Percentiles rank a stretch among this genome's conserved stretches.
Evolutionary conservation across 2,113 vertebrate genomes (phyloP).

Genomic region (Protobothrops flavoviridis): DNA sequence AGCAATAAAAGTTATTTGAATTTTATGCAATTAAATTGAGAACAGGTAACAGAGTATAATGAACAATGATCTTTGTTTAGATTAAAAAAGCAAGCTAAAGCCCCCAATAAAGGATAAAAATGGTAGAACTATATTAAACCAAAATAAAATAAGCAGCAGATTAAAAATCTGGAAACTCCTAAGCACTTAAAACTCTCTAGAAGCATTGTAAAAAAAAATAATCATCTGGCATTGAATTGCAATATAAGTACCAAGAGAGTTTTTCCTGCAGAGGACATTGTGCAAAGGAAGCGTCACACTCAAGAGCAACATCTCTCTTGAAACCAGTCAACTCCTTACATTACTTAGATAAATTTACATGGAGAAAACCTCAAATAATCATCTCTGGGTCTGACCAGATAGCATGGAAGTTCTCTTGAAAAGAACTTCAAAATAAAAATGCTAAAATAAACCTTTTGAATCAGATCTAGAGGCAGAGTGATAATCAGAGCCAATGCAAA

Average conservation of each 20-base stretch:
- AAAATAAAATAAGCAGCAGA: not conserved
- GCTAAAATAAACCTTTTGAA: not conserved
- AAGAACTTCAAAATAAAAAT: not conserved
- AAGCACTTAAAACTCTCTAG: not conserved
- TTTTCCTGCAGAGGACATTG: not conserved
- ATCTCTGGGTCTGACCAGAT: not conserved
- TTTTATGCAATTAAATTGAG: not conserved
- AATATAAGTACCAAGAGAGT: not conserved
- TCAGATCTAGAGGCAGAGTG: not conserved
- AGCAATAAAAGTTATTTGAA: not conserved
- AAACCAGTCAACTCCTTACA: not conserved
- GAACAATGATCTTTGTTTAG: not conserved
- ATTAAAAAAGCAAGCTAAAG: not conserved
- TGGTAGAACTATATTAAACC: not conserved
- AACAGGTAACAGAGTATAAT: not conserved
- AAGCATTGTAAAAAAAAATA: not conserved
- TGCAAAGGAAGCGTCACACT: not conserved
- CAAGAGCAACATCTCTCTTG: not conserved
- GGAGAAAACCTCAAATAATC: not conserved
- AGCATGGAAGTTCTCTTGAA: not conserved
- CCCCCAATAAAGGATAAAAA: not conserved
- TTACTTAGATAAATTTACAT: not conserved
- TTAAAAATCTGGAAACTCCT: not conserved
- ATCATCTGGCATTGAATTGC: not conserved
- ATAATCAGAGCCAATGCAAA: not conserved